These are phyloP conservation scores for Sebastes trivittatus DNA, from an alignment of 2,797 vertebrate genomes.

Conservation along the genomic window DNA sequence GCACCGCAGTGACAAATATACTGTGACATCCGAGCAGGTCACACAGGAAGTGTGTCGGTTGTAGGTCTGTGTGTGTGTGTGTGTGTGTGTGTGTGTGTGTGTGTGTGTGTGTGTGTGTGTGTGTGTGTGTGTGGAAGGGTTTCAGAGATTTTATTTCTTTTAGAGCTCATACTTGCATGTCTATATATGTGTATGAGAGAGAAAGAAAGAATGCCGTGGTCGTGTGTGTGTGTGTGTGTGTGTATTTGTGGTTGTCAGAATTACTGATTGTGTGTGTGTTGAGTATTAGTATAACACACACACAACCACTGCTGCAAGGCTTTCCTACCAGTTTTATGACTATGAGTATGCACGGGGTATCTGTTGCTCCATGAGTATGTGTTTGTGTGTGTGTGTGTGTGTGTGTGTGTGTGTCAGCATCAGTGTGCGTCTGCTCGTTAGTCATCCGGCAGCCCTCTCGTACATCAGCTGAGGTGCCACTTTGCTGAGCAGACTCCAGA, in stretches of 20 bases:
- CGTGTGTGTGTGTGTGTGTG: not conserved
- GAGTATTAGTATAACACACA: not conserved
- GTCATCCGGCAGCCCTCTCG: conserved; percentile 52
- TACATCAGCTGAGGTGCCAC: conserved; percentile 57
- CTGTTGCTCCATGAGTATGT: not conserved
- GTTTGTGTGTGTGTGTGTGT: not conserved
- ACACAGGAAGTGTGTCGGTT: conserved; percentile 33
- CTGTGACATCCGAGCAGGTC: conserved; percentile 57
- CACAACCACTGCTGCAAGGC: not conserved
- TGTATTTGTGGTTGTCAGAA: not conserved
- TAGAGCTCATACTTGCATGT: not conserved
- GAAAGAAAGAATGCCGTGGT: not conserved
- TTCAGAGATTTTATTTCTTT: not conserved
- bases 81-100: not conserved
- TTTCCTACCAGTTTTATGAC: not conserved
- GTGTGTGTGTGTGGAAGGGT: not conserved
- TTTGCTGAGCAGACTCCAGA: conserved; percentile 47
- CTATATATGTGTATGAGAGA: not conserved
- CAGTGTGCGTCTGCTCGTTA: conserved; percentile 44
- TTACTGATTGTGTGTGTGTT: not conserved
- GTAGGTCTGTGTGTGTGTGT: not conserved
- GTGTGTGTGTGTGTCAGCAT: not conserved
- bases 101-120: not conserved
- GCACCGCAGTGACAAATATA: conserved; percentile 33
- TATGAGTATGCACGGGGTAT: not conserved